Evolutionary conservation across 2,113 vertebrate genomes (phyloP).

Genomic region (Rhinopomastus cyanomelas): DNA sequence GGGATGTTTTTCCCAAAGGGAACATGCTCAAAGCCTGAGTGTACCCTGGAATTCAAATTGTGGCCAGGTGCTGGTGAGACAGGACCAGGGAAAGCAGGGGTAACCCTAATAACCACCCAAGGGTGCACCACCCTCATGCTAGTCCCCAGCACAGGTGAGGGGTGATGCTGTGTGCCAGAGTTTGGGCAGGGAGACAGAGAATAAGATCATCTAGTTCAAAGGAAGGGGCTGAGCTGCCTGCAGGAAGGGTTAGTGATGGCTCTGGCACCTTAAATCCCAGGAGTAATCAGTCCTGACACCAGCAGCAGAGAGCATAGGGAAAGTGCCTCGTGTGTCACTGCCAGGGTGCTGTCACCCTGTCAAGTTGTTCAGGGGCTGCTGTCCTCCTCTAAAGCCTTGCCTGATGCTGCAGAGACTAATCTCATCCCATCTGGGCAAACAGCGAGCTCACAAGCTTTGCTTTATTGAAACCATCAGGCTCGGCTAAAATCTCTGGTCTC

Average conservation of each 20-base stretch:
- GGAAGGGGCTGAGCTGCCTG: fast-evolving
- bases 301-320: neutral
- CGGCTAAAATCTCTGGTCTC: slow-evolving; percentile 51
- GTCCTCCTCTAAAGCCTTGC: neutral
- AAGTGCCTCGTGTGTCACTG: neutral
- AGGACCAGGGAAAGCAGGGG: neutral
- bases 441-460: neutral
- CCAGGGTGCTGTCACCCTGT: neutral
- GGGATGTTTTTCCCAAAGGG: neutral
- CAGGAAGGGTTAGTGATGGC: neutral
- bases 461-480: slow-evolving; percentile 69
- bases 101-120: fast-evolving
- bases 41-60: fast-evolving
- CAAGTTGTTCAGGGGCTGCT: neutral
- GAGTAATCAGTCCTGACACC: neutral
- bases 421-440: slow-evolving; percentile 12
- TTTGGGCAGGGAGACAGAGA: neutral
- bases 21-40: fast-evolving
- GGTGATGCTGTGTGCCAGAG: neutral
- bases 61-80: neutral
- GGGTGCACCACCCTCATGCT: neutral
- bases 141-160: fast-evolving
- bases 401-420: neutral
- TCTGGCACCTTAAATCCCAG: fast-evolving
- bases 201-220: too few relatives aligned